Percentiles rank a stretch among this genome's conserved stretches.
These are phyloP conservation scores for Eupithecia subfuscata DNA, from an alignment of 2,888 invertebrate genomes.

Conservation along the genomic window DNA sequence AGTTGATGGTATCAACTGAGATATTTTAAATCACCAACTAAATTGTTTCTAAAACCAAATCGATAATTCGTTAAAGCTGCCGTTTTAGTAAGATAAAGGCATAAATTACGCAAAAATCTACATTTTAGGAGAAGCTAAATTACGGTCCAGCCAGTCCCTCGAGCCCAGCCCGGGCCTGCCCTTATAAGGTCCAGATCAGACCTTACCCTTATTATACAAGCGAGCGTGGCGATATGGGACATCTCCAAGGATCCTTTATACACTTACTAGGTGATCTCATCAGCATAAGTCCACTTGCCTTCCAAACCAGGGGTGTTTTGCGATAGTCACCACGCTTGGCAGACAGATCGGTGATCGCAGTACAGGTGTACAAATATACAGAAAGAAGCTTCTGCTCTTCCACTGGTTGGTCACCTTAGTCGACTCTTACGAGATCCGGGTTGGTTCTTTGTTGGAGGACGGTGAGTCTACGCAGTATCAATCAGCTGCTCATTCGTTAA, in stretches of 20 bases:
- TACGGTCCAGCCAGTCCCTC: constrained; percentile 34
- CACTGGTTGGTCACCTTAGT: too few species aligned
- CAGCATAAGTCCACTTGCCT: too few species aligned
- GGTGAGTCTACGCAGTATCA: too few species aligned
- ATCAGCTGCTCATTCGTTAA: too few species aligned
- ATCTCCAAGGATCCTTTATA: not conserved
- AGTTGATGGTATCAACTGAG: too few species aligned
- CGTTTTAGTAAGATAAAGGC: constrained; percentile 33
- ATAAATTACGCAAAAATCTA: constrained; percentile 42
- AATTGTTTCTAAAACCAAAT: not conserved
- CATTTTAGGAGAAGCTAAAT: constrained; percentile 38
- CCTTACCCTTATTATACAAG: not conserved
- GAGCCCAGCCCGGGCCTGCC: constrained; percentile 20
- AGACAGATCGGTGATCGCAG: too few species aligned
- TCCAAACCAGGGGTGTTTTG: too few species aligned
- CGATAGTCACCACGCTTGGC: too few species aligned
- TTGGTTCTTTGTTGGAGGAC: too few species aligned
- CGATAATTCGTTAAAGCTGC: constrained; percentile 21
- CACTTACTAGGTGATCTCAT: not conserved
- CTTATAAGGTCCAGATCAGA: not conserved
- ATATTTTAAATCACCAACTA: not conserved
- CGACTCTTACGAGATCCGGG: too few species aligned
- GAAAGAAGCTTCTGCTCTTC: too few species aligned
- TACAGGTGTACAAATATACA: too few species aligned
- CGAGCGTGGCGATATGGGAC: not conserved